A percentile compares a stretch with the other conserved stretches of the same genome.
Evolutionary conservation across 2,888 invertebrate species (phyloP).

Genomic region (Sturmia bella): DNA sequence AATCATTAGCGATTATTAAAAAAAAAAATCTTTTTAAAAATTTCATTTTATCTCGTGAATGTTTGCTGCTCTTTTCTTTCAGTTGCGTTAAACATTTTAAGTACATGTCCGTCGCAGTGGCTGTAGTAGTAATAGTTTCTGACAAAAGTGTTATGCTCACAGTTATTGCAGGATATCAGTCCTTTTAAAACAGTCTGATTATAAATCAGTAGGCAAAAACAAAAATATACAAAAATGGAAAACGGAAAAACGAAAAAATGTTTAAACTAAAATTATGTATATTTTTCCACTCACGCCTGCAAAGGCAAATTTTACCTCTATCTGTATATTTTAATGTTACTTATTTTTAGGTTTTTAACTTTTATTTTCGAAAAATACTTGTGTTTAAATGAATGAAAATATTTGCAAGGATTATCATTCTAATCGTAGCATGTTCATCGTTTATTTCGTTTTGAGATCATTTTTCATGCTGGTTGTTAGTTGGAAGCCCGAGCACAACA

Average conservation of each 20-base stretch:
- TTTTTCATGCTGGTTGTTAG: conserved; percentile 44
- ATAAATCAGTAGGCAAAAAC: conserved; percentile 48
- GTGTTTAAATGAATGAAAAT: conserved; percentile 57
- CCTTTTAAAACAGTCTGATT: conserved; percentile 46
- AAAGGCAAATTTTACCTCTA: conserved; percentile 6
- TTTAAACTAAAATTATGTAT: conserved; percentile 21
- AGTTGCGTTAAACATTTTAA: conserved; percentile 9
- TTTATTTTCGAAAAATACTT: conserved; percentile 25
- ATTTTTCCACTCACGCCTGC: conserved; percentile 29
- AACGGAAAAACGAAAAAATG: no score
- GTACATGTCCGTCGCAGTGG: conserved; percentile 20
- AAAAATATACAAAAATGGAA: neutral
- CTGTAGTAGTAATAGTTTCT: conserved; percentile 6
- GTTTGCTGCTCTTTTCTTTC: conserved; percentile 7
- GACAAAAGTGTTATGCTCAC: conserved; percentile 24
- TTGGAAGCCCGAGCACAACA: neutral
- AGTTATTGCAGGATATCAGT: conserved; percentile 14
- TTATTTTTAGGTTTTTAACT: neutral
- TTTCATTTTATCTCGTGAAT: neutral
- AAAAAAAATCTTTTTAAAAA: neutral
- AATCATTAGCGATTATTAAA: no score
- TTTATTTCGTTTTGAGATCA: conserved; percentile 33
- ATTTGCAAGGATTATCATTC: conserved; percentile 39
- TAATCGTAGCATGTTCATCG: conserved; percentile 34
- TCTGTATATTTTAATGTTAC: conserved; percentile 20